These are phyloP conservation scores for Monochamus alternatus DNA, from an alignment of 2,888 invertebrate genomes.

Conservation along the genomic window DNA sequence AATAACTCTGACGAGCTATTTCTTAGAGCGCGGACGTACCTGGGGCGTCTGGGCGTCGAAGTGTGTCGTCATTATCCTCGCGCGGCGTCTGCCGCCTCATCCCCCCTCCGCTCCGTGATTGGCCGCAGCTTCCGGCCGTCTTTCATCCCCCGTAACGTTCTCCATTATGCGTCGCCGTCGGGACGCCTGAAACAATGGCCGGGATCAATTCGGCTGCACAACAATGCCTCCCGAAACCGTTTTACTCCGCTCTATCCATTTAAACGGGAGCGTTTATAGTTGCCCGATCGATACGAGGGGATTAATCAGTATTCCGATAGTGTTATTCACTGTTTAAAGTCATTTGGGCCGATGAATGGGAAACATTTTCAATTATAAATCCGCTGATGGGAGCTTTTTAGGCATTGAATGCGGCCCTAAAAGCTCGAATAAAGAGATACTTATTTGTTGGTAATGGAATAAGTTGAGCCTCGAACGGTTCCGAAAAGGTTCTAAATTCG, in stretches of 20 bases:
- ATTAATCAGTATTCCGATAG: constrained; percentile 54
- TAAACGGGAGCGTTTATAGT: constrained; percentile 46
- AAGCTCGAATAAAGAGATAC: constrained; percentile 55
- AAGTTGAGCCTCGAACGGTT: constrained; percentile 48
- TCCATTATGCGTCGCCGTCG: constrained; percentile 58
- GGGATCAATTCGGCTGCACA: constrained; percentile 40
- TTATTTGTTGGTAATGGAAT: constrained; percentile 54
- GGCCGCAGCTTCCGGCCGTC: constrained; percentile 65
- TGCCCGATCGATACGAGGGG: constrained; percentile 47
- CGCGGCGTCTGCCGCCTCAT: constrained; percentile 49
- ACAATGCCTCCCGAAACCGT: constrained; percentile 39
- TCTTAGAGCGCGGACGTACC: constrained; percentile 13
- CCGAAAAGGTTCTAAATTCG: constrained; percentile 43
- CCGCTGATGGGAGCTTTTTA: constrained; percentile 52
- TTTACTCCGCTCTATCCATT: constrained; percentile 35
- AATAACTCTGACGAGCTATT: not conserved
- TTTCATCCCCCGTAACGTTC: constrained; percentile 54
- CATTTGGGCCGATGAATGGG: constrained; percentile 45
- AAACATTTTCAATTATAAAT: constrained; percentile 56
- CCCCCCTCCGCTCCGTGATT: constrained; percentile 59
- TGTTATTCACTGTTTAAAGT: constrained; percentile 49
- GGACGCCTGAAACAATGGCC: constrained; percentile 59
- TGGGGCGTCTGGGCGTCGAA: constrained; percentile 26
- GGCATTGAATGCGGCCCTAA: constrained; percentile 46
- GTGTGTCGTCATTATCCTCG: constrained; percentile 31